Conservation (phyloP, 2,113 vertebrate species). For the Notothenia coriiceps region DNA sequence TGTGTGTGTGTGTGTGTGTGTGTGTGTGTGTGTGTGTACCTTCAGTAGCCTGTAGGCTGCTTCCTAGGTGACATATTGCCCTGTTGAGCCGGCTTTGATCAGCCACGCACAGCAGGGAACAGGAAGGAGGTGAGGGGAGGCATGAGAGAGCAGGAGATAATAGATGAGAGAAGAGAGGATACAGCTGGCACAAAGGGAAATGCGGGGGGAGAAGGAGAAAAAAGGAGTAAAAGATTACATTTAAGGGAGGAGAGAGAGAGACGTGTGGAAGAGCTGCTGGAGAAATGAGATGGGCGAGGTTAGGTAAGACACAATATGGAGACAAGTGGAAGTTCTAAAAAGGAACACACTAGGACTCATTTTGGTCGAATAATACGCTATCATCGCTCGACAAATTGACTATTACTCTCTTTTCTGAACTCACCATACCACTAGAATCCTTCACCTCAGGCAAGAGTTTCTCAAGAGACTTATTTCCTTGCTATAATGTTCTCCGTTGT, state of each 20-base stretch:
- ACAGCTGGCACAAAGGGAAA: conserved; percentile 16
- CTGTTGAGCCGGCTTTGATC: conserved; percentile 66
- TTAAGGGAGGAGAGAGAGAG: conserved; percentile 6
- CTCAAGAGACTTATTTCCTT: neutral
- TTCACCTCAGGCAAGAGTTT: neutral
- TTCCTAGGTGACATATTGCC: conserved; percentile 61
- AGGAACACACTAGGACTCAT: neutral
- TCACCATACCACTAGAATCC: neutral
- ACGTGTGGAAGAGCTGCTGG: conserved; percentile 5
- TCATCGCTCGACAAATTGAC: neutral
- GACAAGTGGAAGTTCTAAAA: neutral
- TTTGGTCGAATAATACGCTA: conserved; percentile 1
- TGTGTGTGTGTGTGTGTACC: conserved; percentile 29
- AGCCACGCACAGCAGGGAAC: conserved; percentile 43
- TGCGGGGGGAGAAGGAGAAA: neutral
- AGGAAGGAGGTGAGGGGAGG: conserved; percentile 38
- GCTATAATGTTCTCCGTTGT: neutral
- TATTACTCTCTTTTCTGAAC: neutral
- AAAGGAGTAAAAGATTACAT: conserved; percentile 14
- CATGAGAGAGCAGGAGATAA: conserved; percentile 13
- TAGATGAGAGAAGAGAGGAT: conserved; percentile 22
- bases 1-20: conserved; percentile 30
- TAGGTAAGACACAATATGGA: neutral
- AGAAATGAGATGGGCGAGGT: neutral
- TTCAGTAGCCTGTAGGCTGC: conserved; percentile 50